phyloP scores from a whole-genome alignment of 2,888 invertebrate genomes.

The Coleophora deauratella region DNA sequence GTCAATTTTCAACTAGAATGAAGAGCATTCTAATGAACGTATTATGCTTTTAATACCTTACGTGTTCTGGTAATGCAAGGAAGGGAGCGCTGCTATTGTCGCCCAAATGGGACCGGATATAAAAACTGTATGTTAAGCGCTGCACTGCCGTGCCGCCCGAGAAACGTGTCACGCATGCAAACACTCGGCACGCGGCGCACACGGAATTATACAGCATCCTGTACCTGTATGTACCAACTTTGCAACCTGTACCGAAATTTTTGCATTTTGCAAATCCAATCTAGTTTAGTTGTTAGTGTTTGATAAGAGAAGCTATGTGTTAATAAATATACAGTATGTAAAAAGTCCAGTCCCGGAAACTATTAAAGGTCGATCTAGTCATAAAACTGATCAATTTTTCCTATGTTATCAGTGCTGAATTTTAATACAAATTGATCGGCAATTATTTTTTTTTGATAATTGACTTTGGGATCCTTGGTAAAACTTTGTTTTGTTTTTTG shows the following conservation, averaged over 20 bases:
- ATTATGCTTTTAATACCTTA: conserved; percentile 13
- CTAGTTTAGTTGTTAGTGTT: too few relatives aligned
- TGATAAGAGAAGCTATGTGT: too few relatives aligned
- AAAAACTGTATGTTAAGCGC: conserved; percentile 45
- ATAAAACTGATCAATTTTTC: too few relatives aligned
- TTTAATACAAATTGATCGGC: too few relatives aligned
- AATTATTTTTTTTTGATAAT: too few relatives aligned
- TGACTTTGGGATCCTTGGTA: too few relatives aligned
- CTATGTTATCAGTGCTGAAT: too few relatives aligned
- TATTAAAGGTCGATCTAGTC: too few relatives aligned
- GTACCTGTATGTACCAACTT: neutral
- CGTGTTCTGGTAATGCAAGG: conserved; percentile 13
- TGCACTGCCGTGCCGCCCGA: conserved; percentile 26
- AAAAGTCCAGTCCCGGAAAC: too few relatives aligned
- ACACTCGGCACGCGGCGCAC: conserved; percentile 14
- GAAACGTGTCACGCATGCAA: conserved; percentile 41
- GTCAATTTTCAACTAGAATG: neutral
- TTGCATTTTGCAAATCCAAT: too few relatives aligned
- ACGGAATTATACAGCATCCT: conserved; percentile 4
- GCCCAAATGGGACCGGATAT: conserved; percentile 29
- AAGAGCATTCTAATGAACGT: neutral
- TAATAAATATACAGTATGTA: too few relatives aligned
- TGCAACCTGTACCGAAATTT: neutral
- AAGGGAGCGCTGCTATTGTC: conserved; percentile 21
- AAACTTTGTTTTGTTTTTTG: too few relatives aligned